Percentiles rank a stretch among this genome's conserved stretches.
These are phyloP conservation scores for Scartelaos histophorus DNA, from an alignment of 2,113 vertebrate species.

Conservation along the genomic window DNA sequence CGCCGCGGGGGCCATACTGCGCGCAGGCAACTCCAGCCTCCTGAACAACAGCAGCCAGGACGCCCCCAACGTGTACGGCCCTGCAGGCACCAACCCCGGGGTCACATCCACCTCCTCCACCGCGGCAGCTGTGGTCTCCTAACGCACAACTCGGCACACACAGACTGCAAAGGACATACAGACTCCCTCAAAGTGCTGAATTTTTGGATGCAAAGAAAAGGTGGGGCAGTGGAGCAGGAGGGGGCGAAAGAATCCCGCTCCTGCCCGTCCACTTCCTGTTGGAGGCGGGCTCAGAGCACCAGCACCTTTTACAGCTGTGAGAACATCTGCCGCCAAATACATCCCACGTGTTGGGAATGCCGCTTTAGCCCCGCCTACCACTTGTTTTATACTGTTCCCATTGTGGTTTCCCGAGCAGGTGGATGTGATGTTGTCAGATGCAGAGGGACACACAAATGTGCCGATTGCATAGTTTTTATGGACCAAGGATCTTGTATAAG, in stretches of 20 bases:
- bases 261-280: constrained; percentile 70
- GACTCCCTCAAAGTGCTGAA: constrained; percentile 79
- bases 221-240: constrained; percentile 47
- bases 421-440: constrained; percentile 84
- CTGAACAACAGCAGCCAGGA: constrained; percentile 83
- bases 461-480: constrained; percentile 93
- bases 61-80: constrained; percentile 74
- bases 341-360: constrained; percentile 54
- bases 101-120: constrained; percentile 92
- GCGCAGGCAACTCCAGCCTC: constrained; percentile 86
- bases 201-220: constrained; percentile 64
- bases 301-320: constrained; percentile 67
- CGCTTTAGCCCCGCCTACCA: constrained; percentile 7
- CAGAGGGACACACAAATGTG: constrained; percentile 83
- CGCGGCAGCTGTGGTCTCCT: constrained; percentile 94
- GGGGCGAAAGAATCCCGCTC: constrained; percentile 46
- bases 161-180: constrained; percentile 61
- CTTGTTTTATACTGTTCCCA: constrained; percentile 68
- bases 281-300: constrained; percentile 75
- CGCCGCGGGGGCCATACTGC: constrained; percentile 94
- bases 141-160: constrained; percentile 78
- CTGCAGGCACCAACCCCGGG: constrained; percentile 75
- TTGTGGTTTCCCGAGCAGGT: constrained; percentile 77
- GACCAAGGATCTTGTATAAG: constrained; percentile 99
- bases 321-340: constrained; percentile 60